Conservation (phyloP, 1,140 invertebrate genomes). For the Lordiphosa clarofinis region DNA sequence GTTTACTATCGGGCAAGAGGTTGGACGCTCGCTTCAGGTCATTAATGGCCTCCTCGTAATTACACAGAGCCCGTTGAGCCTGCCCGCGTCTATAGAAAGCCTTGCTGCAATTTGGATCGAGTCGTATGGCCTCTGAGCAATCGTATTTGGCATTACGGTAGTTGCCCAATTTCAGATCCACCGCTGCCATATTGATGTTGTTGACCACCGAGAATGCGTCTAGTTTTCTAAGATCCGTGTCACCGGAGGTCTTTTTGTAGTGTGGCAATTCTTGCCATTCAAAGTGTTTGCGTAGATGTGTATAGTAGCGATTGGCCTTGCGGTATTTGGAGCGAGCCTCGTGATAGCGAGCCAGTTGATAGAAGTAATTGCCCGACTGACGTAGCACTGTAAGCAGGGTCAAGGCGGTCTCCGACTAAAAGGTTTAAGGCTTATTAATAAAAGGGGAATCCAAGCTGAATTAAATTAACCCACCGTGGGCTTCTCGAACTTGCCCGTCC, state of each 20-base stretch:
- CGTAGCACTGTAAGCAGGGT: constrained; percentile 82
- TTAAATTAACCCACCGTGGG: too few relatives aligned
- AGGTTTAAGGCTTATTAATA: too few relatives aligned
- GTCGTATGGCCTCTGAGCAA: constrained; percentile 85
- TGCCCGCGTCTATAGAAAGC: too few relatives aligned
- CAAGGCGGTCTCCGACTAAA: constrained; percentile 36
- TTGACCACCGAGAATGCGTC: constrained; percentile 65
- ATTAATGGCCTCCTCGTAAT: constrained; percentile 86
- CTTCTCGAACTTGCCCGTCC: constrained; percentile 80
- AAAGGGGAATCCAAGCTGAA: too few relatives aligned
- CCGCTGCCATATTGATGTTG: constrained; percentile 86
- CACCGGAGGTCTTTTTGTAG: constrained; percentile 12
- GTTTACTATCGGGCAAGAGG: constrained; percentile 86
- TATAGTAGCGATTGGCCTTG: constrained; percentile 86
- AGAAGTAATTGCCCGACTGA: constrained; percentile 87
- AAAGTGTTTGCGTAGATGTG: constrained; percentile 80
- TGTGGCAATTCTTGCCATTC: constrained; percentile 56
- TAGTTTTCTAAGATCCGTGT: constrained; percentile 44
- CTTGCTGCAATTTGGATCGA: constrained; percentile 86
- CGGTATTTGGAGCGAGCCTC: constrained; percentile 86
- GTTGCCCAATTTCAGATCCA: constrained; percentile 83
- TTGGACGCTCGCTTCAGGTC: constrained; percentile 85
- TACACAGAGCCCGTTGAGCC: constrained; percentile 86
- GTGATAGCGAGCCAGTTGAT: too few relatives aligned
- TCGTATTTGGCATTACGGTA: constrained; percentile 82